These are phyloP conservation scores for Saccostrea echinata DNA, from an alignment of 1,140 invertebrate genomes.

Conservation along the genomic window DNA sequence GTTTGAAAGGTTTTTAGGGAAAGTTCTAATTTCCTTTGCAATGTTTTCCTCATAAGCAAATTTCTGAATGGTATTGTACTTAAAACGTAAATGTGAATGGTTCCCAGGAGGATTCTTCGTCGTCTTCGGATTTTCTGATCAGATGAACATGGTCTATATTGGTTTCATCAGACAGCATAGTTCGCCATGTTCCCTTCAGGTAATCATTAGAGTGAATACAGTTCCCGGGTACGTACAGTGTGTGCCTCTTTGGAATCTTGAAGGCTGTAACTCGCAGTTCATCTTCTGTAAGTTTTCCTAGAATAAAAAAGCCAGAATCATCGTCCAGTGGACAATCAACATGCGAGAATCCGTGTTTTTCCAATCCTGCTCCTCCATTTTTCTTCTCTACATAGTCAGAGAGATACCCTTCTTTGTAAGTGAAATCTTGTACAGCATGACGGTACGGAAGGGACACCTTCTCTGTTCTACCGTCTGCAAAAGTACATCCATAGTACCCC, in stretches of 20 bases:
- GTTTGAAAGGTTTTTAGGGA: too few species aligned
- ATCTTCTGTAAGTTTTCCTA: constrained; percentile 51
- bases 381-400: constrained; percentile 52
- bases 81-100: not conserved
- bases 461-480: constrained; percentile 52
- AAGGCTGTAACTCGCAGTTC: constrained; percentile 58
- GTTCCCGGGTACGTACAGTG: constrained; percentile 50
- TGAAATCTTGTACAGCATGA: constrained; percentile 58
- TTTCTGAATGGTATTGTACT: too few species aligned
- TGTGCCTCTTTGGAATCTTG: constrained; percentile 47
- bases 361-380: constrained; percentile 58
- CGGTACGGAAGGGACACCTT: constrained; percentile 56
- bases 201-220: constrained; percentile 58
- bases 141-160: constrained; percentile 58
- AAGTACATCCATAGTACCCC: constrained; percentile 53
- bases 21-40: too few species aligned
- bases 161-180: constrained; percentile 60
- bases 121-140: not conserved
- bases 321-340: constrained; percentile 58
- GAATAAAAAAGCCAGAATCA: constrained; percentile 55
- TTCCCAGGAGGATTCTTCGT: not conserved
- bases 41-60: too few species aligned
- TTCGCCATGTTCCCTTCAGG: constrained; percentile 57
- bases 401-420: constrained; percentile 56
- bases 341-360: constrained; percentile 58